These are phyloP conservation scores for Neodiprion fabricii DNA, from an alignment of 1,140 invertebrate genomes.

Conservation along the genomic window DNA sequence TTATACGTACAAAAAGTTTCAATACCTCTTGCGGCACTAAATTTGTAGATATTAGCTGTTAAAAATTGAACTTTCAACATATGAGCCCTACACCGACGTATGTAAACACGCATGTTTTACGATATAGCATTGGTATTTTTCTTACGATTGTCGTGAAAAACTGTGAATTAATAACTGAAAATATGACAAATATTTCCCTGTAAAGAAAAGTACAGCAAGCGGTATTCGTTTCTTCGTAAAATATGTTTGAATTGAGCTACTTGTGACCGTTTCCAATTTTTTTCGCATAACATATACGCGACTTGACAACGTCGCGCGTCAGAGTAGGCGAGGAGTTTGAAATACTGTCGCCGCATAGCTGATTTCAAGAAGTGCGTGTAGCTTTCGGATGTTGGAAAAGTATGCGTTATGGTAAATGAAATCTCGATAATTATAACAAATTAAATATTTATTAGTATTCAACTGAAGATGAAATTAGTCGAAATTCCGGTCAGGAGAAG, in stretches of 20 bases:
- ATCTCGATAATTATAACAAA: not conserved
- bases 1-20: too few species aligned
- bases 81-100: too few species aligned
- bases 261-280: not conserved
- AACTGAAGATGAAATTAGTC: too few species aligned
- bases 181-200: too few species aligned
- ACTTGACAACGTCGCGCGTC: constrained; percentile 1
- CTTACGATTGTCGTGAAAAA: not conserved
- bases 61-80: too few species aligned
- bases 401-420: not conserved
- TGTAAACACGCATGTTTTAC: not conserved
- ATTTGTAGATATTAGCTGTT: too few species aligned
- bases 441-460: not conserved
- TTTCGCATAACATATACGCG: not conserved
- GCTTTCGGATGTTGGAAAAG: not conserved
- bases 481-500: too few species aligned
- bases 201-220: too few species aligned
- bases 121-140: not conserved
- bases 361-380: not conserved
- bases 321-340: not conserved
- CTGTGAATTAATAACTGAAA: not conserved
- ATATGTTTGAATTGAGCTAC: too few species aligned
- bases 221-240: too few species aligned
- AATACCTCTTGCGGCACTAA: too few species aligned
- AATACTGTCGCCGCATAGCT: not conserved